Evolutionary conservation across 2,888 invertebrate genomes (phyloP).

Genomic region (Lagria hirta): DNA sequence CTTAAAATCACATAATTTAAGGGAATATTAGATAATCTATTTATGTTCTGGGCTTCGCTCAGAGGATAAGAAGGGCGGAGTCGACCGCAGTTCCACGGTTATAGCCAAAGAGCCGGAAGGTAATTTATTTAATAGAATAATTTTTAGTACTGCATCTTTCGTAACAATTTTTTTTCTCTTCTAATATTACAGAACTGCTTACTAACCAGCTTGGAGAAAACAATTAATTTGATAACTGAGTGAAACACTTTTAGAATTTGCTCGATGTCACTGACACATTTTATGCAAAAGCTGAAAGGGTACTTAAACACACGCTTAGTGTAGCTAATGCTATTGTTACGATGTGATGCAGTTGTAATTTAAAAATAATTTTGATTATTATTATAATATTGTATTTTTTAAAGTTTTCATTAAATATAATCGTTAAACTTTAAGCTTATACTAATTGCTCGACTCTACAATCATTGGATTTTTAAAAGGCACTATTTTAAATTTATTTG

Average conservation of each 20-base stretch:
- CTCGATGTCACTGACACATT: neutral
- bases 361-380: constrained; percentile 8
- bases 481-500: too few species aligned
- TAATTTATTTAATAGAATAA: constrained; percentile 52
- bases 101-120: constrained; percentile 93
- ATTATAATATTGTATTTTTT: constrained; percentile 7
- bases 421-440: constrained; percentile 32
- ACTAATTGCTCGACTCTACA: constrained; percentile 41
- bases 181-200: constrained; percentile 4
- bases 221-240: too few species aligned
- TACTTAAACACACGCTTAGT: neutral
- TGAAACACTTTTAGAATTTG: too few species aligned
- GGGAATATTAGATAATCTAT: constrained; percentile 53
- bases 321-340: constrained; percentile 10
- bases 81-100: constrained; percentile 91
- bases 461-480: constrained; percentile 13
- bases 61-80: constrained; percentile 90
- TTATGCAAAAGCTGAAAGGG: neutral
- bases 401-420: constrained; percentile 7
- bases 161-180: constrained; percentile 31
- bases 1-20: constrained; percentile 23
- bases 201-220: too few species aligned
- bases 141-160: constrained; percentile 33
- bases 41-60: constrained; percentile 61
- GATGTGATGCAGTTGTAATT: constrained; percentile 13